These are phyloP conservation scores for Cerceris rybyensis DNA, from an alignment of 2,888 invertebrate genomes.

Conservation along the genomic window DNA sequence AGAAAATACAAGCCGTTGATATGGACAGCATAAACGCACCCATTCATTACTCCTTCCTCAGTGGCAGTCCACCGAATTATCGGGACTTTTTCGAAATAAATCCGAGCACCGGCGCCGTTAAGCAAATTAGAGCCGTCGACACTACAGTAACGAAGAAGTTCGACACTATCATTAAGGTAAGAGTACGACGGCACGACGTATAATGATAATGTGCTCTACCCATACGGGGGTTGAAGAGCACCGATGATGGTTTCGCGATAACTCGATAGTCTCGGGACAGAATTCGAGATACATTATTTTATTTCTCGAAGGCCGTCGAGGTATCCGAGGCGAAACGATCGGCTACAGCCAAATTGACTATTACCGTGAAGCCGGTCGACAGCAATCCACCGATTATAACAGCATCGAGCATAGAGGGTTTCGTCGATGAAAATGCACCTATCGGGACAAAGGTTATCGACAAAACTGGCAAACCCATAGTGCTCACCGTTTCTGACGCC, in stretches of 20 bases:
- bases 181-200: not conserved
- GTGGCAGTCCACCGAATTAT: conserved; percentile 90
- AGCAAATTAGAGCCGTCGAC: conserved; percentile 91
- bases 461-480: conserved; percentile 86
- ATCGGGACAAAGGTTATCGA: conserved; percentile 92
- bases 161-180: conserved; percentile 90
- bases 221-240: not conserved
- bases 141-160: conserved; percentile 90
- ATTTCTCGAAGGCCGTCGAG: conserved; percentile 88
- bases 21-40: conserved; percentile 93
- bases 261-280: not conserved
- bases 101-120: conserved; percentile 89
- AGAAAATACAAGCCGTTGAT: conserved; percentile 94
- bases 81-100: conserved; percentile 92
- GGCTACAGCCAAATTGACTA: conserved; percentile 91
- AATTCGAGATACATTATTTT: not conserved
- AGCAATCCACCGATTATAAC: conserved; percentile 91
- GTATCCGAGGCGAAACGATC: conserved; percentile 90
- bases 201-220: not conserved
- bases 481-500: conserved; percentile 90
- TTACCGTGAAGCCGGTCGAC: conserved; percentile 93
- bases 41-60: conserved; percentile 91
- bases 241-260: not conserved
- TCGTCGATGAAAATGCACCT: conserved; percentile 93
- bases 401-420: conserved; percentile 88